Evolutionary conservation across 2,797 vertebrate species (phyloP), one percentile per base, ranked within the genome.

Genomic region (Paramormyrops hopkinsi): DNA sequence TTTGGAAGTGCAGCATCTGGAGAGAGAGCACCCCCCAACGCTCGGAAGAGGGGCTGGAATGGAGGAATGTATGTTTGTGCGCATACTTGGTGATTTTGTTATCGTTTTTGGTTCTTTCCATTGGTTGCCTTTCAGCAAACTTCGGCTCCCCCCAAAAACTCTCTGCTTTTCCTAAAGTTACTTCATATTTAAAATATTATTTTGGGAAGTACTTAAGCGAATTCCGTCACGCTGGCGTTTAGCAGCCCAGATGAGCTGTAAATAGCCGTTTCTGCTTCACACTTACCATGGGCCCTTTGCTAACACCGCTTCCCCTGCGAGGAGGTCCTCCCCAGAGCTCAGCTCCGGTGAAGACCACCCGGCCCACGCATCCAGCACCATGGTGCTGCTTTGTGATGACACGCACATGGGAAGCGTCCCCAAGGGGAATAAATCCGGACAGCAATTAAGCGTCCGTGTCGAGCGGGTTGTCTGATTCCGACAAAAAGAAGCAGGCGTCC

Each of bases 1-100:
- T 65, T 51, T 87, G 88, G 87, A 86, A 48, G 82, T 65, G 65
- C 86, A 82, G 84, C 54, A 83, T 85, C 88, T 62, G 37, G 88
- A 48, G 79, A 89, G 82, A n/a, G 56, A 86, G 48, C 37, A 0
- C 33, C 33, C 33, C 33, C 33, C 17, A 14, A 4, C 17, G 25
- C 17, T 19, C 44, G 33, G 88, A 86, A 86, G 48, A 37, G 46
- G 56, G 88, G 46, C 5, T 53, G 69, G 29, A 37, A 73, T 9
- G 88, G 44, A 54, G 50, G 84, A 86, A 53, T 51, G 12, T 44
- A 51, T 88, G 88, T 82, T 37, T 62, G 14, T 44, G 76, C 41
- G 0, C 19, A 82, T 44, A 14, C 4, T 48, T 44, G 62, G 17
- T 56, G 54, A 53, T 37, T 29, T 54, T 50, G 37, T 69, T 54